Conservation (phyloP, 2,113 vertebrate genomes). For the Mirounga angustirostris region DNA sequence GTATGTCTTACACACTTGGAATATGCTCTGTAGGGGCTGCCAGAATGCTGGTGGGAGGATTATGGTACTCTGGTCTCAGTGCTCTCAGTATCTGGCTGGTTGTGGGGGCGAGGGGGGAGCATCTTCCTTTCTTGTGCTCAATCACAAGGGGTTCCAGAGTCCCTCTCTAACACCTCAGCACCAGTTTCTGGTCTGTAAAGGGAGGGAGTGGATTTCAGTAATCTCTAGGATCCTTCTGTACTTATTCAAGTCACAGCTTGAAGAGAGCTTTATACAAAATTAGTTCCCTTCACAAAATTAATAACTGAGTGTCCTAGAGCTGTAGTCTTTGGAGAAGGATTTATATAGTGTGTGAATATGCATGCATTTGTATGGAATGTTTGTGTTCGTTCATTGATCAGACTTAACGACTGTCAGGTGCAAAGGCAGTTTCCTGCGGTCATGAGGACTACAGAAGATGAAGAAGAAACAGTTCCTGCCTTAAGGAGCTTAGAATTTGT, state of each 20-base stretch:
- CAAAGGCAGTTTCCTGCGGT: neutral
- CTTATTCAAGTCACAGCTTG: neutral
- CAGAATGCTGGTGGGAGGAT: neutral
- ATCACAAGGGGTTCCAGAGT: neutral
- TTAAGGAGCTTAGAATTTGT: neutral
- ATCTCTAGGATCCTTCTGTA: neutral
- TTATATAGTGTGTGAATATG: neutral
- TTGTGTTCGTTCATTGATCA: neutral
- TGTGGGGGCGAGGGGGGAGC: fast-evolving
- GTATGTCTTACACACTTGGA: neutral
- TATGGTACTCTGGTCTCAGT: neutral
- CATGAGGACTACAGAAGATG: neutral
- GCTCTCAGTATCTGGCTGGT: neutral
- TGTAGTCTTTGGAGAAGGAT: neutral
- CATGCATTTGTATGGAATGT: fast-evolving
- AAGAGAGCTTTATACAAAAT: neutral
- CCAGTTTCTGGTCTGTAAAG: neutral
- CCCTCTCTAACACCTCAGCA: neutral
- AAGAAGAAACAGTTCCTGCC: neutral
- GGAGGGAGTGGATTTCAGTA: fast-evolving
- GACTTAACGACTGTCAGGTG: fast-evolving
- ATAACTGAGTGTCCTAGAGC: neutral
- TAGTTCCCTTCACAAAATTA: neutral
- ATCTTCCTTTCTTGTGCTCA: neutral
- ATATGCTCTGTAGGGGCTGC: neutral